phyloP scores from a whole-genome alignment of 2,113 vertebrate species.

The Mormoops blainvillei region DNA sequence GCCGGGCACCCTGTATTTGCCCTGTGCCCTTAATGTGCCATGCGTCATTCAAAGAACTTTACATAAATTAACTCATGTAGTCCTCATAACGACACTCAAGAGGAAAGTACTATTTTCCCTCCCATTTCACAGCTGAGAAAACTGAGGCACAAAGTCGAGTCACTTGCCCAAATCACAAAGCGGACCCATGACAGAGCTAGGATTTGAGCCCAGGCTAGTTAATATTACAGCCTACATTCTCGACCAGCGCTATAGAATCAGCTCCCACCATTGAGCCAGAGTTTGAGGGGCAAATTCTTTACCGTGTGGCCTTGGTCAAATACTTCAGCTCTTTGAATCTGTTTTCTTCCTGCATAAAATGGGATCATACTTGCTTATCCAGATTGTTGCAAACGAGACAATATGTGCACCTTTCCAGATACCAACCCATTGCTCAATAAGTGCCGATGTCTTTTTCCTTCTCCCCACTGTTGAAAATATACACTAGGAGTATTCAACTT shows the following conservation, averaged over 20 bases:
- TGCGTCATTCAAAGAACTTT: neutral
- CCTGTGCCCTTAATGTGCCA: neutral
- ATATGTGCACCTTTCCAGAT: neutral
- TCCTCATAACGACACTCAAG: neutral
- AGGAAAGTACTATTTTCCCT: neutral
- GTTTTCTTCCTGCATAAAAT: neutral
- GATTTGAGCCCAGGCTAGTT: neutral
- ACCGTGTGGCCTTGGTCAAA: neutral
- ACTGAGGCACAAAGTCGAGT: neutral
- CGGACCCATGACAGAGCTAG: neutral
- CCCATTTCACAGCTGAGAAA: neutral
- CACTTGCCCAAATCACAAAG: neutral
- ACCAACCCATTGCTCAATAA: neutral
- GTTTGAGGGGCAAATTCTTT: neutral
- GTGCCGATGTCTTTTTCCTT: neutral
- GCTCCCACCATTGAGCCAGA: neutral
- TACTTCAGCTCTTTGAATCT: neutral
- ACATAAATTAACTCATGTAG: neutral
- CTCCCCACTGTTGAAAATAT: neutral
- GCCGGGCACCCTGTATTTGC: neutral
- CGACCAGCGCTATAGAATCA: neutral
- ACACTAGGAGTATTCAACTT: neutral
- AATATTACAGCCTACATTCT: neutral
- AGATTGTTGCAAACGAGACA: neutral
- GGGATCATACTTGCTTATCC: neutral